Conservation (phyloP, 2,113 vertebrate species). For the Diphyllodes magnificus region DNA sequence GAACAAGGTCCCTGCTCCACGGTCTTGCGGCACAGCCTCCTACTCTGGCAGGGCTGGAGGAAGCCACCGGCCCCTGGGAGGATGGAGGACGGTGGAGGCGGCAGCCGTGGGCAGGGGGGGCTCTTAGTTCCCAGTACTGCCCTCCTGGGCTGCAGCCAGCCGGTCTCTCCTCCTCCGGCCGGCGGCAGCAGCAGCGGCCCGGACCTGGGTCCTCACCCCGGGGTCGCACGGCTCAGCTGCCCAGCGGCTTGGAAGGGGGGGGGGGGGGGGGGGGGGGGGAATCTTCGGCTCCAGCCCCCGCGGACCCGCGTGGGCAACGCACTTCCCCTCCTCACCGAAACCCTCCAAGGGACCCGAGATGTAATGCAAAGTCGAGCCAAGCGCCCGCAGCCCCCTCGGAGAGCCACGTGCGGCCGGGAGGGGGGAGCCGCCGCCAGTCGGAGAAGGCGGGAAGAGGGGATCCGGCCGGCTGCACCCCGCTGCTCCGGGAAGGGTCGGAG, state of each 20-base stretch:
- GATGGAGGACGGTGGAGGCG: background rate
- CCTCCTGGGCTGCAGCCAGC: background rate
- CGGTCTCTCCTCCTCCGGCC: background rate
- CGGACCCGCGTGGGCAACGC: background rate
- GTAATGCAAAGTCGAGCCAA: accelerated
- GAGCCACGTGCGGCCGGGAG: background rate
- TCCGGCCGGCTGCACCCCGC: background rate
- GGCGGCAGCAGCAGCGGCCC: background rate
- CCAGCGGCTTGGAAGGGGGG: no score
- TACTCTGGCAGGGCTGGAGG: background rate
- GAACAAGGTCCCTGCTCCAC: background rate
- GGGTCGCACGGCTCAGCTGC: background rate
- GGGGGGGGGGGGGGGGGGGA: no score
- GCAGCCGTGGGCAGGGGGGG: background rate
- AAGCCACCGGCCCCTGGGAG: background rate
- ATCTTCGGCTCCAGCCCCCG: background rate
- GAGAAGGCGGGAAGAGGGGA: background rate
- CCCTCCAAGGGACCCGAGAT: background rate
- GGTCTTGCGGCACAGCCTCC: background rate
- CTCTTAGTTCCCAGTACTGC: background rate
- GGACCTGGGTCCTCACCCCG: background rate
- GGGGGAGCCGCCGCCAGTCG: background rate
- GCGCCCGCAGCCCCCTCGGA: background rate
- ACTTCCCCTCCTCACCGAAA: background rate
- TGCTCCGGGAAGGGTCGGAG: background rate